Evolutionary conservation across 1,140 invertebrate species (phyloP), one percentile per base, ranked within the genome.

Genomic region (Eurosta solidaginis): DNA sequence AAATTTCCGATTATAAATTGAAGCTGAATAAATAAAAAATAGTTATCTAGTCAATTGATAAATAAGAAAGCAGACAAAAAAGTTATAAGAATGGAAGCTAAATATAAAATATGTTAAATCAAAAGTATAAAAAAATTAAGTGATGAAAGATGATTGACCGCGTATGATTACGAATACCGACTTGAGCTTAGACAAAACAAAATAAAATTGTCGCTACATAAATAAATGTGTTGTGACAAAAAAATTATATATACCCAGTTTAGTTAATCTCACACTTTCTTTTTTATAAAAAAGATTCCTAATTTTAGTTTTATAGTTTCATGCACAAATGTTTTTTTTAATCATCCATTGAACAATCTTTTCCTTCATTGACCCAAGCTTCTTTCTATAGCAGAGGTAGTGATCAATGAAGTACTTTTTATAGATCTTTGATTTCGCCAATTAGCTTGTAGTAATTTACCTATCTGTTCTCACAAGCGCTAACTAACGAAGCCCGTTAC

Each of bases 41-140:
- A 33, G 33, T 68, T 68, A 68, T 68, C 59, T 68, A 68, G 59
- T 68, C 59, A 68, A 68, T 68, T 68, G 59, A 40, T 36, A 40
- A 68, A 59, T 59, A 17, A 29, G 29, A 33, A 29, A 68, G 14
- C 22, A 54, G 27, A 29, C 20, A 27, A 40, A 68, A 59, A 63
- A 63, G 29, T 27, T 20, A 33, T 20, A 40, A 68, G 25, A 1
- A 20, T 40, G 33, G 59, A 68, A 68, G 33, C 29, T 42, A 68
- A 68, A 68, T 22, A 68, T 40, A 9, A 68, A 68, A 40, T 29
- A 40, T 68, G 59, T 68, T 36, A n/a, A 12, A 42, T 68, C 9
- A 59, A n/a, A 36, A 68, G 33, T 29, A 54, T 17, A 49, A 7
- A 6, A 68, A 40, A 68, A 40, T 68, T 29, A 68, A 68, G 14